phyloP scores from a whole-genome alignment of 1,140 invertebrate genomes.

The Grapholita molesta region DNA sequence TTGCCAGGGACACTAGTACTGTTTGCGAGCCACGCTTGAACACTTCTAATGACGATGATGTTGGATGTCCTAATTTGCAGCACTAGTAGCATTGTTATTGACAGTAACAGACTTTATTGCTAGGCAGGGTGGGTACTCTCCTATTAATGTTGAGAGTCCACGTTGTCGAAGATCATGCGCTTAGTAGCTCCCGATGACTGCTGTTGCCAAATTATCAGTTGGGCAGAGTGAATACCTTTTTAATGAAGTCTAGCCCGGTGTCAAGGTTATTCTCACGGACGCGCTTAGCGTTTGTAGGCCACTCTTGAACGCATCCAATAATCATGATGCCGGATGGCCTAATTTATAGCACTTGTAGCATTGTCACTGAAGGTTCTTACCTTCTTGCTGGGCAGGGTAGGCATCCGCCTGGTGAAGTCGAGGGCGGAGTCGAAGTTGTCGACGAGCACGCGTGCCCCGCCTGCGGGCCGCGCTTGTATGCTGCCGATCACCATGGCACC shows the following conservation, averaged over 20 bases:
- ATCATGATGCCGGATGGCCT: background rate
- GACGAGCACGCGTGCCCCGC: slow-evolving; percentile 59
- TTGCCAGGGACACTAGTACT: background rate
- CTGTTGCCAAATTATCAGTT: no score
- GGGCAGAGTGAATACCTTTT: no score
- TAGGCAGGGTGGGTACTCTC: background rate
- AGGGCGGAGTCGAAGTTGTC: slow-evolving; percentile 73
- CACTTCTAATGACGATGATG: background rate
- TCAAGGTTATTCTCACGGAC: no score
- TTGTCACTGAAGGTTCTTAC: slow-evolving; percentile 24
- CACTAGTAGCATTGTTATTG: background rate
- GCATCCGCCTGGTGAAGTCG: slow-evolving; percentile 66
- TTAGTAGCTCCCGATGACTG: no score
- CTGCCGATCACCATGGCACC: slow-evolving; percentile 81
- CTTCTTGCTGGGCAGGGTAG: slow-evolving; percentile 61
- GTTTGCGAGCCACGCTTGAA: no score
- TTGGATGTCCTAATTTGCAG: background rate
- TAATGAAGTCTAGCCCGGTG: no score
- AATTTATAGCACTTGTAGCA: background rate
- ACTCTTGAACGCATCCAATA: background rate
- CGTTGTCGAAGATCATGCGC: no score
- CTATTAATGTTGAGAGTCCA: background rate
- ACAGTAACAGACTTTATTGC: slow-evolving; percentile 53
- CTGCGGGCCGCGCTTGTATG: slow-evolving; percentile 70
- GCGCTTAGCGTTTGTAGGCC: no score